A percentile compares a stretch with the other conserved stretches of the same genome.
phyloP scores from a whole-genome alignment of 1,140 invertebrate genomes.

The Drosophila fuyamai region DNA sequence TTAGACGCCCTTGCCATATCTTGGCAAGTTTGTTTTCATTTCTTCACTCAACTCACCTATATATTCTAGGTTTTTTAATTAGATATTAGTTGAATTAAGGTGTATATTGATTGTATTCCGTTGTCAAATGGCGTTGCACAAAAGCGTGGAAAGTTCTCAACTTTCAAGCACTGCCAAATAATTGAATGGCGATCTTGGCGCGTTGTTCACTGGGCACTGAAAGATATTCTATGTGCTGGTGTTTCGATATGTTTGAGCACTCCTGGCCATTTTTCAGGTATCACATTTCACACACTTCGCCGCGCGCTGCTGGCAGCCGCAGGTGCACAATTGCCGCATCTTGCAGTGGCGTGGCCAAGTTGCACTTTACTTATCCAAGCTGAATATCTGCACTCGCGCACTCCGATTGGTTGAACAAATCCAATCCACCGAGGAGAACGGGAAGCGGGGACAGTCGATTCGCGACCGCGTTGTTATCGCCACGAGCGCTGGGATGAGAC shows the following conservation, averaged over 20 bases:
- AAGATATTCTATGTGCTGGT: constrained; percentile 38
- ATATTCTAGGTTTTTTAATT: constrained; percentile 4
- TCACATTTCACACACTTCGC: constrained; percentile 43
- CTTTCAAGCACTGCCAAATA: constrained; percentile 16
- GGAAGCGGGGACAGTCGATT: neutral
- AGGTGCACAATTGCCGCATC: constrained; percentile 67
- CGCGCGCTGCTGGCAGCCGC: constrained; percentile 49
- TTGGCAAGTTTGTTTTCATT: too few relatives aligned
- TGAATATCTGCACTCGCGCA: constrained; percentile 36
- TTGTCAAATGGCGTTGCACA: constrained; percentile 1
- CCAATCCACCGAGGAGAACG: neutral
- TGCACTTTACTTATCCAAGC: constrained; percentile 4
- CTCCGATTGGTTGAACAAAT: neutral
- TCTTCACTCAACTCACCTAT: constrained; percentile 22
- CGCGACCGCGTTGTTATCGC: constrained; percentile 26
- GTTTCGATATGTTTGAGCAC: constrained; percentile 60
- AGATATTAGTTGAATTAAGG: constrained; percentile 10
- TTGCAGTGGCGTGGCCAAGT: constrained; percentile 17
- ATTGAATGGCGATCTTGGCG: neutral
- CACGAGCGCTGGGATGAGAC: constrained; percentile 72
- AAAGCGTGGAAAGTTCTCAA: constrained; percentile 16
- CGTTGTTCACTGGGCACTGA: constrained; percentile 13
- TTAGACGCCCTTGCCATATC: too few relatives aligned
- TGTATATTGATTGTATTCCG: constrained; percentile 37
- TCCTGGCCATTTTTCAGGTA: constrained; percentile 26